A percentile compares a stretch with the other conserved stretches of the same genome.
Conservation (phyloP, 2,113 vertebrate genomes). For the Oostethus manadensis region DNA sequence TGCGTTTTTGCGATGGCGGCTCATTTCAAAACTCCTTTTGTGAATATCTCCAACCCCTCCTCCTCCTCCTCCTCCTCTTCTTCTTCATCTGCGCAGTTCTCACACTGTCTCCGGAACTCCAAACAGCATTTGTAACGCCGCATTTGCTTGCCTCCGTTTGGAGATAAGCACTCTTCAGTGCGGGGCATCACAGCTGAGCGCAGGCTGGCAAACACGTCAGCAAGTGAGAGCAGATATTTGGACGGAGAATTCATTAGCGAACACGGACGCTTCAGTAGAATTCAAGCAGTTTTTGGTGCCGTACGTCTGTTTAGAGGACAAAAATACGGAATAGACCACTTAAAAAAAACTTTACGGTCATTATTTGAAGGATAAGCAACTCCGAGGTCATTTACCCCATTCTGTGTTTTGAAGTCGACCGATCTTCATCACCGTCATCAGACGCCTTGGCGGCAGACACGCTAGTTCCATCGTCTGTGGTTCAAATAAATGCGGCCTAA, state of each 20-base stretch:
- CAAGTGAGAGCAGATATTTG: not conserved
- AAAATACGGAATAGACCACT: no score
- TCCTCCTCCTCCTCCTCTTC: not conserved
- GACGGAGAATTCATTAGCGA: not conserved
- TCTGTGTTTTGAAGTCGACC: no score
- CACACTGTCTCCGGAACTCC: not conserved
- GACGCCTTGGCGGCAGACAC: no score
- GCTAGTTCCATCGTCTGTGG: no score
- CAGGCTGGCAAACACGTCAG: not conserved
- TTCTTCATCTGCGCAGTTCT: not conserved
- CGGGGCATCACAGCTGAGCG: not conserved
- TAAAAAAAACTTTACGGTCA: no score
- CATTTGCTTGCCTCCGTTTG: slow-evolving; percentile 1
- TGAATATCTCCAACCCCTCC: not conserved
- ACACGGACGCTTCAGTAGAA: not conserved
- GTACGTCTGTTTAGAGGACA: no score
- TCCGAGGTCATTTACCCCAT: no score
- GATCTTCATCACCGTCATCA: no score
- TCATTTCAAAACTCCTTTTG: slow-evolving; percentile 9
- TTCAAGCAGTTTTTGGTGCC: not conserved
- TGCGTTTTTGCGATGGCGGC: slow-evolving; percentile 13
- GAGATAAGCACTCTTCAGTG: slow-evolving; percentile 3
- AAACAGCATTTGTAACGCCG: slow-evolving; percentile 6
- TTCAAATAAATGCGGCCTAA: no score
- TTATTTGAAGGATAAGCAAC: no score